Evolutionary conservation across 1,140 invertebrate species (phyloP), one percentile per base, ranked within the genome.

Genomic region (Brachionus rotundiformis): DNA sequence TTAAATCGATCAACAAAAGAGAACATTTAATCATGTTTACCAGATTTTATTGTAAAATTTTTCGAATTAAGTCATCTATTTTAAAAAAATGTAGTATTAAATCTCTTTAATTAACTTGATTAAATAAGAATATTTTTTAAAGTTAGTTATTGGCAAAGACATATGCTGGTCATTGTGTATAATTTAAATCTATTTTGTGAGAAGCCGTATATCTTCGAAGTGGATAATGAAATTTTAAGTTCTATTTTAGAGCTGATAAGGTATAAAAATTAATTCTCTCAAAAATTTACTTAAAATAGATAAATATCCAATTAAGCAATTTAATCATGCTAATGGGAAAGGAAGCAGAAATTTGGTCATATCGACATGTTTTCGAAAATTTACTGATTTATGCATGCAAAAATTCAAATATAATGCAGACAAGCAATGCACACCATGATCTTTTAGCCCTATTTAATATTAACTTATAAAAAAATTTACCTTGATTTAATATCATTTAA

Each of bases 41-140:
- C 44, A 41, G 8, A 23, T 73, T 73, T 73, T 73, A 73, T 73
- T 44, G 36, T 44, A 73, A 73, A 44, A 19, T 73, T 19, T 73
- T 73, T 73, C 36, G 41, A 25, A 19, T 44, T 27, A 25, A 41
- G 25, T 47, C 68, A 13, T 23, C 19, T 8, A 8, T 44, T 44
- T 73, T 73, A 44, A 73, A 73, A 44, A 73, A 73, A 25, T 47
- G 68, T 73, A 31, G 16, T 6, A 1, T 31, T 73, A 5, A 25
- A 11, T 31, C 36, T 1, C 1, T 5, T 47, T n/a, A 73, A 39
- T 47, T 23, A 44, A 10, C 13, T 25, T 25, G 4, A 36, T 23
- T 73, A 3, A 23, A 44, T 44, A 25, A 7, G 2, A 73, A 47
- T 31, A 8, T 47, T 73, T 23, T 19, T 73, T 73, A n/a, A 73